phyloP scores from a whole-genome alignment of 2,113 vertebrate species.

The Ia io region DNA sequence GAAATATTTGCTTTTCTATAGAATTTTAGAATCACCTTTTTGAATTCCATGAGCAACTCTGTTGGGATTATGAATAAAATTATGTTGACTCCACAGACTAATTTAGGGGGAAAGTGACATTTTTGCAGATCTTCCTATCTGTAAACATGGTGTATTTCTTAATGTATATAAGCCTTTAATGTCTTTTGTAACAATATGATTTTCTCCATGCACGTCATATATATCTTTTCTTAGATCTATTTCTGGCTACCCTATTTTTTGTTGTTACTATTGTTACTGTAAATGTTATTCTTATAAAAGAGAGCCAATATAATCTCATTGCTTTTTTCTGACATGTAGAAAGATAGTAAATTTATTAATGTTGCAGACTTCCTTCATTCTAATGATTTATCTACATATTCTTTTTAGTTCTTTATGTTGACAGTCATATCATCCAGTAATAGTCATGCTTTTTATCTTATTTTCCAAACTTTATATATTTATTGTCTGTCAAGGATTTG shows the following conservation, averaged over 20 bases:
- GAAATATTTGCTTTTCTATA: not conserved
- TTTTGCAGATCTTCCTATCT: not conserved
- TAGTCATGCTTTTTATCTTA: not conserved
- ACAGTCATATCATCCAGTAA: not conserved
- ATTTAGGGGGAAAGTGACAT: not conserved
- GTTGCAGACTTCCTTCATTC: not conserved
- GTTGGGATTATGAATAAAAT: not conserved
- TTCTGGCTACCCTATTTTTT: not conserved
- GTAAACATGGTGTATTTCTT: not conserved
- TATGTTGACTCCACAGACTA: not conserved
- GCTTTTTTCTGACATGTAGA: not conserved
- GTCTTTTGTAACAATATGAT: not conserved
- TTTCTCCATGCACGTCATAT: not conserved
- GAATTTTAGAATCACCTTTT: slow-evolving; percentile 24
- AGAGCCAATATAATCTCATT: not conserved
- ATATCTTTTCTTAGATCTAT: not conserved
- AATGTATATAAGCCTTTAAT: not conserved
- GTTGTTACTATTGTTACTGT: not conserved
- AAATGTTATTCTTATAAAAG: not conserved
- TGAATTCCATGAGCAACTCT: not conserved
- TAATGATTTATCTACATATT: not conserved
- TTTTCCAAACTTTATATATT: not conserved
- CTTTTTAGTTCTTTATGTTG: not conserved
- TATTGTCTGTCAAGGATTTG: not conserved
- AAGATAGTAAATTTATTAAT: not conserved